phyloP scores from a whole-genome alignment of 2,888 invertebrate species.

The Hypolimnas misippus region DNA sequence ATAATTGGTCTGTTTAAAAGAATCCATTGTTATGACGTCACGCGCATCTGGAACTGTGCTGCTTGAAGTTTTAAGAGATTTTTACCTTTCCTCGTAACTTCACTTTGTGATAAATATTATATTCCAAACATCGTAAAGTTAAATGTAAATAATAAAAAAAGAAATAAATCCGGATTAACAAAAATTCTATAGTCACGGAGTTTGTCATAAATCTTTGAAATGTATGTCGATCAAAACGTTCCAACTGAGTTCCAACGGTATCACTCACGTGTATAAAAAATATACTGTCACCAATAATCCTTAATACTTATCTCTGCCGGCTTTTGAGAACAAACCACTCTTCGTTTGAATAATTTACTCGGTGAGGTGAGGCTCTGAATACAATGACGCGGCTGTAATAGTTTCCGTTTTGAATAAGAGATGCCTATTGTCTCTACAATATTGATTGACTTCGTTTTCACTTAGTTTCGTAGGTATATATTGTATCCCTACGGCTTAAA shows the following conservation, averaged over 20 bases:
- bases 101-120: background rate
- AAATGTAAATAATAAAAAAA: constrained; percentile 60
- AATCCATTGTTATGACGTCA: constrained; percentile 48
- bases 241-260: constrained; percentile 57
- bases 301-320: constrained; percentile 66
- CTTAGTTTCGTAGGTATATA: constrained; percentile 55
- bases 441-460: constrained; percentile 74
- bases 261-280: constrained; percentile 54
- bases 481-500: constrained; percentile 17
- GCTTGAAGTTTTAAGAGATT: background rate
- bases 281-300: constrained; percentile 64
- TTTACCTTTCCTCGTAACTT: constrained; percentile 6
- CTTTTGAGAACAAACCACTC: constrained; percentile 79
- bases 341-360: constrained; percentile 79
- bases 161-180: constrained; percentile 76
- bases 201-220: constrained; percentile 77
- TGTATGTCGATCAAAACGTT: constrained; percentile 65
- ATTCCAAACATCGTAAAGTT: background rate
- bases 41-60: constrained; percentile 20
- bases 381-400: constrained; percentile 80
- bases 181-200: constrained; percentile 71
- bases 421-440: constrained; percentile 78
- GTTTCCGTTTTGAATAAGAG: constrained; percentile 82
- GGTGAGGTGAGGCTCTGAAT: constrained; percentile 73
- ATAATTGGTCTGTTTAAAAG: constrained; percentile 73